Evolutionary conservation across 2,888 invertebrate genomes (phyloP), one percentile per base, ranked within the genome.

Genomic region (Caprella mutica): DNA sequence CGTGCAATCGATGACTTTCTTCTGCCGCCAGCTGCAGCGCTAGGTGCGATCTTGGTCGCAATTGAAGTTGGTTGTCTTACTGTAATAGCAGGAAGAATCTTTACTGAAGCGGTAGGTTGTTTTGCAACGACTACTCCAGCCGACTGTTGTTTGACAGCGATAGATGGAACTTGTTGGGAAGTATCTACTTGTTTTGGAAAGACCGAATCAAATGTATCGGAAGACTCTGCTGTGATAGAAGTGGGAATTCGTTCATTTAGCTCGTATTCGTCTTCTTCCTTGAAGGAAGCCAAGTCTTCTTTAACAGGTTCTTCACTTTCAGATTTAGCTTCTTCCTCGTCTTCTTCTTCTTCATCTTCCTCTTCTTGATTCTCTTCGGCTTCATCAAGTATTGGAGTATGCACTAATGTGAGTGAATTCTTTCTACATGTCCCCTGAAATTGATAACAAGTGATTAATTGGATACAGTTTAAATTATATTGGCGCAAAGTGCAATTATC

Each of bases 311-410:
- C n/a, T 29, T n/a, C n/a, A 14, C n/a, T n/a, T 12, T 48, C 17
- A 3, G 29, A 27, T 44, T 44, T 27, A 4, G 24, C 55, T 24
- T 56, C 46, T 21, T 43, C 54, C 6, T 58, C 51, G 29, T 50
- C 33, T 19, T 55, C 55, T 2, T 29, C 33, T 1, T 64, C 64
- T 8, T 51, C 39, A 1, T 60, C 59, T 12, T 57, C 57, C n/a
- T 59, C 60, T 33, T 64, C 64, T 29, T 64, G 64, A 23, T 60
- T 64, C 29, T 64, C 64, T 14, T 58, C 64, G 2, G 58, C 58
- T 48, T 64, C 64, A 40, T 64, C 64, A 17, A 64, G 53, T 0
- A 60, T 59, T 1, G 64, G 64, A 5, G 64, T 64, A 56, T 64
- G 64, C 3, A 64, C 64, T 21, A 64, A 35, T 1, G 64, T 64